Conservation (phyloP, 2,113 vertebrate species). For the Dromaius novaehollandiae region DNA sequence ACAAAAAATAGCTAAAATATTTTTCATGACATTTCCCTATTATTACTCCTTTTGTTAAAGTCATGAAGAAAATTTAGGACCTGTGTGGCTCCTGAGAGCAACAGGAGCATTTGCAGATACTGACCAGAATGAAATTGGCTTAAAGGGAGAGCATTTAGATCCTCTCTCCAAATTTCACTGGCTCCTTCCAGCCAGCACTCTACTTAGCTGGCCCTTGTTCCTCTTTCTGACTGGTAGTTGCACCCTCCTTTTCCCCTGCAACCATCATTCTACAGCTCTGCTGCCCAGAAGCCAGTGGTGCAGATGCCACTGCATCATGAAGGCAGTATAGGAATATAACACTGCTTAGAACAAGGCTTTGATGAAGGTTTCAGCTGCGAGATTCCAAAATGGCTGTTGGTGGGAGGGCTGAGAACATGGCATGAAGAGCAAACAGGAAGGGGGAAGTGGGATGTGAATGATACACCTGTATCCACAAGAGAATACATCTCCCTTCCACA, state of each 20-base stretch:
- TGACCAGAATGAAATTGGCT: not conserved
- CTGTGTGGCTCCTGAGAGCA: not conserved
- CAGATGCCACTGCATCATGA: not conserved
- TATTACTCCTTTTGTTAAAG: not conserved
- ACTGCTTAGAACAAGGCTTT: not conserved
- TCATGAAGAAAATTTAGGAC: not conserved
- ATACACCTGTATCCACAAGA: not conserved
- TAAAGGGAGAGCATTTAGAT: not conserved
- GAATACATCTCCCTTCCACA: not conserved
- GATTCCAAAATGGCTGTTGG: not conserved
- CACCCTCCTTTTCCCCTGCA: not conserved
- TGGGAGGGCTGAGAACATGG: not conserved
- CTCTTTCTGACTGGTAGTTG: not conserved
- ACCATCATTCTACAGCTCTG: not conserved
- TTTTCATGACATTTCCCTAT: not conserved
- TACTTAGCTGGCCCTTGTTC: not conserved
- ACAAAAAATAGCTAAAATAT: conserved; percentile 7
- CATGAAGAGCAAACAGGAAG: not conserved
- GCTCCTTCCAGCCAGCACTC: not conserved
- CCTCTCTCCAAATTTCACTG: not conserved
- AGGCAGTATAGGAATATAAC: not conserved
- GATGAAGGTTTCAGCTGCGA: not conserved
- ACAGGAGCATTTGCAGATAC: not conserved
- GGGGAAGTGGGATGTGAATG: not conserved
- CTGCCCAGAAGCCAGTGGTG: not conserved